These are phyloP conservation scores for Calidris pygmaea DNA, from an alignment of 2,113 vertebrate species.

Conservation along the genomic window DNA sequence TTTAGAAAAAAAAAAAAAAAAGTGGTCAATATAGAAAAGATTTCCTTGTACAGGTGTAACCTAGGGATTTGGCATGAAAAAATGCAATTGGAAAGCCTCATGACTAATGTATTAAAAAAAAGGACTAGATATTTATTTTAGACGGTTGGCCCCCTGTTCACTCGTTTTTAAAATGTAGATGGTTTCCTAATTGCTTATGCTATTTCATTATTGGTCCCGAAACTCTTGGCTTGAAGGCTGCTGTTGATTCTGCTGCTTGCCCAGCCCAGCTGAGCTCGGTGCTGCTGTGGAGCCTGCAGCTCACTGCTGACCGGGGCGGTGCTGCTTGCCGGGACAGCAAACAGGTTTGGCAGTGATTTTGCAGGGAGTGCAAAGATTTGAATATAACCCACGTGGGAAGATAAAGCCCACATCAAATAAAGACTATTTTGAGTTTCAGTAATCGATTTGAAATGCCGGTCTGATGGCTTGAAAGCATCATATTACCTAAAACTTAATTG, in stretches of 20 bases:
- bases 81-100: background rate
- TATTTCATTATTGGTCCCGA: background rate
- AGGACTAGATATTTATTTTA: background rate
- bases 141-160: background rate
- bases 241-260: background rate
- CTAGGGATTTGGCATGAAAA: background rate
- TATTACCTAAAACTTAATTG: background rate
- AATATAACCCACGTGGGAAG: background rate
- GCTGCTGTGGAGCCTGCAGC: background rate
- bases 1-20: background rate
- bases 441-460: background rate
- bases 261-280: accelerated
- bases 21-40: background rate
- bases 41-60: background rate
- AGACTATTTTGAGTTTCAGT: background rate
- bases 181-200: background rate
- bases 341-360: background rate
- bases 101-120: background rate
- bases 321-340: accelerated
- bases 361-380: background rate
- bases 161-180: background rate
- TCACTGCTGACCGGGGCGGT: accelerated
- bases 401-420: background rate
- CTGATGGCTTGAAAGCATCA: background rate
- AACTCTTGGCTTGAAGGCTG: background rate